Evolutionary conservation across 2,888 invertebrate species (phyloP).

Genomic region (Apoda limacodes): DNA sequence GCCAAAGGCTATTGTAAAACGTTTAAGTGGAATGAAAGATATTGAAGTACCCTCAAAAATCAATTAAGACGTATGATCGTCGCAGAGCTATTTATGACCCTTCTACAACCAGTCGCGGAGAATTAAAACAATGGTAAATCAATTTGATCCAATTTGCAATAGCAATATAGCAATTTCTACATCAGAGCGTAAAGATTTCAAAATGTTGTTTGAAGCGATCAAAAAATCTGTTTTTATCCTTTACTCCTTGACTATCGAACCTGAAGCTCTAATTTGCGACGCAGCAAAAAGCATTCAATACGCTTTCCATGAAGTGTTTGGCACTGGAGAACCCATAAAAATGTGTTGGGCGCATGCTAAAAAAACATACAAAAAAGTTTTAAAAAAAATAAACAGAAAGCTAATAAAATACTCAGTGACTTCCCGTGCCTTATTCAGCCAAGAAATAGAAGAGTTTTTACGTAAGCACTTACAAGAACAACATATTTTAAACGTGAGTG

Average conservation of each 20-base stretch:
- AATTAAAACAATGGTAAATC: conserved; percentile 2
- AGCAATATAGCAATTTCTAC: conserved; percentile 2
- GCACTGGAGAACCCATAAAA: conserved; percentile 5
- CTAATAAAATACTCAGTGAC: conserved; percentile 7
- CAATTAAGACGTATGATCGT: no score
- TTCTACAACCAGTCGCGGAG: conserved; percentile 1
- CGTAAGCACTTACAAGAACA: conserved; percentile 4
- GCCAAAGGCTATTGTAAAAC: conserved; percentile 12
- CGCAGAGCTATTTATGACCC: neutral
- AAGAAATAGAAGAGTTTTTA: no score
- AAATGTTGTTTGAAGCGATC: conserved; percentile 5
- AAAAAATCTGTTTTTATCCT: no score
- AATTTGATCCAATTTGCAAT: conserved; percentile 3
- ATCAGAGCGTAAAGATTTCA: conserved; percentile 1
- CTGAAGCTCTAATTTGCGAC: no score
- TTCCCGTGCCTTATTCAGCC: no score
- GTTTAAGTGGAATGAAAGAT: conserved; percentile 5
- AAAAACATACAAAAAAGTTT: conserved; percentile 9
- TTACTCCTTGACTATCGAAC: no score
- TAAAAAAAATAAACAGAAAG: conserved; percentile 5
- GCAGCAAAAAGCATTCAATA: conserved; percentile 15
- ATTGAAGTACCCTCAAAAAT: conserved; percentile 10
- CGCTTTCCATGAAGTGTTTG: conserved; percentile 15
- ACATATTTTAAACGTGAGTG: conserved; percentile 14
- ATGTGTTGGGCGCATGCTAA: conserved; percentile 14